Evolutionary conservation across 2,888 invertebrate species (phyloP).

Genomic region (Acronicta psi): DNA sequence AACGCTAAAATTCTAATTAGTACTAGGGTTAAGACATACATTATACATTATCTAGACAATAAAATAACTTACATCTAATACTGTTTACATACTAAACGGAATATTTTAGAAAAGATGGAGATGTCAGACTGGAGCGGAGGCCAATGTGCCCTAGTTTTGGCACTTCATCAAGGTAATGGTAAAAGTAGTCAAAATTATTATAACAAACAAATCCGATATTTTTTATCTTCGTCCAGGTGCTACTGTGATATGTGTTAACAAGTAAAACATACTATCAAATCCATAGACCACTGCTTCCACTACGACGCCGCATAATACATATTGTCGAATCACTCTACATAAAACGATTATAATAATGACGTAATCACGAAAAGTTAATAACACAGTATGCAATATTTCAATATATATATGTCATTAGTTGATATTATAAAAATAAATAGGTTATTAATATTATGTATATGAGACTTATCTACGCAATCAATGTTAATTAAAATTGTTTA

Average conservation of each 20-base stretch:
- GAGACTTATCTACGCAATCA: constrained; percentile 51
- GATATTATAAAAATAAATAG: constrained; percentile 71
- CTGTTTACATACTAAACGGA: constrained; percentile 83
- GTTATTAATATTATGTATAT: constrained; percentile 57
- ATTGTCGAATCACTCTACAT: constrained; percentile 60
- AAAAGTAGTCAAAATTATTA: constrained; percentile 32
- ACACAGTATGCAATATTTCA: constrained; percentile 39
- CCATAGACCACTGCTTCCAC: constrained; percentile 21
- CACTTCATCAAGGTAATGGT: constrained; percentile 62
- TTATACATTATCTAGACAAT: constrained; percentile 82
- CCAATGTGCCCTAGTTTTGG: constrained; percentile 73
- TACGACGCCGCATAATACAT: constrained; percentile 45
- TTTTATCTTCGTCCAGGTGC: constrained; percentile 22
- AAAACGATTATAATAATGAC: constrained; percentile 29
- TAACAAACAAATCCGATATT: constrained; percentile 19
- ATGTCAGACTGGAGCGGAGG: constrained; percentile 67
- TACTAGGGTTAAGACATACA: constrained; percentile 85
- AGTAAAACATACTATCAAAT: constrained; percentile 44
- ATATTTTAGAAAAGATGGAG: constrained; percentile 71
- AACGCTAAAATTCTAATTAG: constrained; percentile 75
- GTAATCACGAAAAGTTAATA: constrained; percentile 36
- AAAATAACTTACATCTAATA: constrained; percentile 85
- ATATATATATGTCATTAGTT: constrained; percentile 47
- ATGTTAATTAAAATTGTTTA: constrained; percentile 37
- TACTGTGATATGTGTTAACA: constrained; percentile 53